Evolutionary conservation across 92 coral and sea anemone genomes (phyloP), one percentile per base, ranked within the genome.

Genomic region (Heteractis magnifica): DNA sequence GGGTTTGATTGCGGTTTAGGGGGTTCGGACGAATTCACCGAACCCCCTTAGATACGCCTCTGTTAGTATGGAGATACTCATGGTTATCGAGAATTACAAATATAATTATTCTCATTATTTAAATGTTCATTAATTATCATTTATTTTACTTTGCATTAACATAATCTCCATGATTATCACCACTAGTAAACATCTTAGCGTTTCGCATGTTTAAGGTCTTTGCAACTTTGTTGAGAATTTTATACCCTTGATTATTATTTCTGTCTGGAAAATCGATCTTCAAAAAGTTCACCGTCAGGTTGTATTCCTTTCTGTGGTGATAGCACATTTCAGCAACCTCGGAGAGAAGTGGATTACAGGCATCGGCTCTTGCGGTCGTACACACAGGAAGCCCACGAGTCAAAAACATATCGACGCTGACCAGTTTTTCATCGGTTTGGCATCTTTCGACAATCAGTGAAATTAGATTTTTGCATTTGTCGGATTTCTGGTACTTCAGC

Each of bases 211-310:
- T 77, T 10, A 77, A 12, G 34, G 4, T 21, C 12, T 53, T 49
- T 77, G 79, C 82, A 76, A 56, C 64, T 44, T 59, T 18, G 15
- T 53, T 55, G 20, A 77, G 34, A 52, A 51, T 53, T 15, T 23
- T 52, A 20, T 52, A 77, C 14, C 80, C 80, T 50, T 10, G 34
- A 19, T 56, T 56, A 52, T 20, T 1, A 13, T 77, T 55, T 20
- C 80, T 77, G 65, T 53, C 88, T 73, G 44, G 50, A 62, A 71
- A 87, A 79, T 87, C 90, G 18, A 87, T 79, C 26, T 81, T 78
- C 83, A 87, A 56, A 72, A 87, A 87, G 71, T 87, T 87, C 6
- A 84, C 84, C 23, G 90, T 87, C 73, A 77, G 73, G 12, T 62
- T 55, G 8, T 65, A 48, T 55, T 34, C 8, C 51, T 34, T 52